These are phyloP conservation scores for Cheilosia variabilis DNA, from an alignment of 2,888 invertebrate genomes.

Conservation along the genomic window DNA sequence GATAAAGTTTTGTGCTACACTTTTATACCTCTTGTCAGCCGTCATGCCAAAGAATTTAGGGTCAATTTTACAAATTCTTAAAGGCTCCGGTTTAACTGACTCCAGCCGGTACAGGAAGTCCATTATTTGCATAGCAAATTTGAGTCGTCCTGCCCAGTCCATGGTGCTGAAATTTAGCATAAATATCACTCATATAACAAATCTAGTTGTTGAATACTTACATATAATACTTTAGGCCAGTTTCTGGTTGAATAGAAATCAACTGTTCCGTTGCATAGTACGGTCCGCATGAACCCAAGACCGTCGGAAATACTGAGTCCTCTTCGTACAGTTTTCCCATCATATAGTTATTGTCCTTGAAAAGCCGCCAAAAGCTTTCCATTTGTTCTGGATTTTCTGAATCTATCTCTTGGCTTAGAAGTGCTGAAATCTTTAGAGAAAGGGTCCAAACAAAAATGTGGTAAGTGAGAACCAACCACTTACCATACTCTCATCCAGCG, in stretches of 20 bases:
- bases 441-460: no score
- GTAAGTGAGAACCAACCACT: slow-evolving; percentile 18
- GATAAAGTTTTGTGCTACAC: not conserved
- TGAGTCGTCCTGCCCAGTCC: slow-evolving; percentile 81
- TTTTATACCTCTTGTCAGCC: slow-evolving; percentile 78
- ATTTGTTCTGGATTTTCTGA: slow-evolving; percentile 81
- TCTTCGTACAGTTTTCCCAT: slow-evolving; percentile 83
- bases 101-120: slow-evolving; percentile 82
- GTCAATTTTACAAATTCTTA: slow-evolving; percentile 82
- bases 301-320: slow-evolving; percentile 81
- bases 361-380: slow-evolving; percentile 82
- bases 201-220: slow-evolving; percentile 70
- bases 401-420: slow-evolving; percentile 82
- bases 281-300: slow-evolving; percentile 82
- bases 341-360: slow-evolving; percentile 83
- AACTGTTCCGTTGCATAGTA: slow-evolving; percentile 82
- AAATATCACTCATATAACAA: slow-evolving; percentile 6
- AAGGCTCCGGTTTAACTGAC: slow-evolving; percentile 82
- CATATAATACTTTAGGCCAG: slow-evolving; percentile 81
- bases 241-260: slow-evolving; percentile 79
- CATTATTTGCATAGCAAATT: slow-evolving; percentile 81
- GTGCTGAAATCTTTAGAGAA: slow-evolving; percentile 79
- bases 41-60: slow-evolving; percentile 81
- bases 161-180: slow-evolving; percentile 77
- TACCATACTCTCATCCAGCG: slow-evolving; percentile 82